Evolutionary conservation across 1,140 invertebrate species (phyloP), one percentile per base, ranked within the genome.

Genomic region (Drosophila arizonae): DNA sequence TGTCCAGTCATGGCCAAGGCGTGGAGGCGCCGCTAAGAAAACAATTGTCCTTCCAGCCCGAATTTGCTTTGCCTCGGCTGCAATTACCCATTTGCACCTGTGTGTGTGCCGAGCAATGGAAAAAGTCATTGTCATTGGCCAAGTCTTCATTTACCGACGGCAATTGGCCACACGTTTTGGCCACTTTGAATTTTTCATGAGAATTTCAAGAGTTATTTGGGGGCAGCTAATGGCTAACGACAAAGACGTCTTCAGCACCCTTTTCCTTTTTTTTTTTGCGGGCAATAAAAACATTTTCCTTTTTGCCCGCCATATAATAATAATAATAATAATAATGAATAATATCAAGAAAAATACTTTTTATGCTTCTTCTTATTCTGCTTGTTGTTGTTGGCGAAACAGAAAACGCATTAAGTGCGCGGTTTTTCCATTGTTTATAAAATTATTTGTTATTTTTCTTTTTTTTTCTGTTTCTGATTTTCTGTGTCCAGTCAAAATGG

Each of bases 381-480:
- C 52, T 48, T 73, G 21, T 33, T 56, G 63, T 30, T 71, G 48
- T 68, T 81, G 62, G 21, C 45, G 41, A 67, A 86, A 84, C 79
- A 88, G 79, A 87, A 89, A 89, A 87, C 84, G 85, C 84, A 87
- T 87, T 87, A 87, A 88, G 84, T 87, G 85, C 84, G 79, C 85
- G 84, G 84, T 87, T 87, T 87, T 56, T 62, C 79, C 85, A 87
- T 87, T 87, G 84, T 87, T 87, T 87, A 87, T 87, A 87, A 88
- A 74, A 72, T 72, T 82, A 69, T 26, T 11, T 50, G 21, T 28
- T 46, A 17, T 46, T 51, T 33, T 33, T 33, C 33, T 33, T 9
- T 0, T 33, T 33, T 33, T 33, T 33, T 57, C 8, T n/a, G 30
- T n/a, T 61, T 65, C 43, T 66, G 52, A 48, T 61, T 62, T 52